These are phyloP conservation scores for Butorides virescens DNA, from an alignment of 2,113 vertebrate species.

Conservation along the genomic window DNA sequence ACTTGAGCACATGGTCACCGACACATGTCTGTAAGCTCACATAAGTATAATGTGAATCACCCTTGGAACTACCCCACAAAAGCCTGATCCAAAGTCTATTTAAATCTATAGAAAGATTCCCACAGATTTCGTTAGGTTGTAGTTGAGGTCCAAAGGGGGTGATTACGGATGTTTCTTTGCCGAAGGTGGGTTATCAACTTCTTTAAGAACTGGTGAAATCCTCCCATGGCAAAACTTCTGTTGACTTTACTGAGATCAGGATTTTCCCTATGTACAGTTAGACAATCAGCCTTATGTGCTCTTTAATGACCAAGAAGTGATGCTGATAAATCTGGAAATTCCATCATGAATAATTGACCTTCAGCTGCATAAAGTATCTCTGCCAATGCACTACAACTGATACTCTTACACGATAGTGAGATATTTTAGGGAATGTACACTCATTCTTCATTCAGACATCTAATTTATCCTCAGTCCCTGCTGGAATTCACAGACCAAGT, in stretches of 20 bases:
- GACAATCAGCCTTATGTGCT: neutral
- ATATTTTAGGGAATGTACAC: neutral
- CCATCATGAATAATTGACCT: neutral
- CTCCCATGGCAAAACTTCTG: neutral
- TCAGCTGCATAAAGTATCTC: neutral
- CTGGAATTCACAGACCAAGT: neutral
- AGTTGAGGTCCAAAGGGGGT: neutral
- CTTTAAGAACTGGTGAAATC: neutral
- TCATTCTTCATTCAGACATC: neutral
- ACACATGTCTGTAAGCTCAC: neutral
- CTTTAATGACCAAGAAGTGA: neutral
- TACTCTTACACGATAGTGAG: neutral
- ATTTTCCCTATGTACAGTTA: neutral
- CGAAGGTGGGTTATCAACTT: neutral
- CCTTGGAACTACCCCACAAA: neutral
- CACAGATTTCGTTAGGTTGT: neutral
- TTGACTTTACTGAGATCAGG: neutral
- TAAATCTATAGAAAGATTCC: neutral
- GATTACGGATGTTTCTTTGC: neutral
- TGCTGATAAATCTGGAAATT: neutral
- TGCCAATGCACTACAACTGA: neutral
- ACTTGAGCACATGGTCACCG: neutral
- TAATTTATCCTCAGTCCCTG: neutral
- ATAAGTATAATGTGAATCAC: constrained; percentile 11
- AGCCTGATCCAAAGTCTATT: neutral